Evolutionary conservation across 2,797 vertebrate genomes (phyloP).

Genomic region (Acropternis orthonyx): DNA sequence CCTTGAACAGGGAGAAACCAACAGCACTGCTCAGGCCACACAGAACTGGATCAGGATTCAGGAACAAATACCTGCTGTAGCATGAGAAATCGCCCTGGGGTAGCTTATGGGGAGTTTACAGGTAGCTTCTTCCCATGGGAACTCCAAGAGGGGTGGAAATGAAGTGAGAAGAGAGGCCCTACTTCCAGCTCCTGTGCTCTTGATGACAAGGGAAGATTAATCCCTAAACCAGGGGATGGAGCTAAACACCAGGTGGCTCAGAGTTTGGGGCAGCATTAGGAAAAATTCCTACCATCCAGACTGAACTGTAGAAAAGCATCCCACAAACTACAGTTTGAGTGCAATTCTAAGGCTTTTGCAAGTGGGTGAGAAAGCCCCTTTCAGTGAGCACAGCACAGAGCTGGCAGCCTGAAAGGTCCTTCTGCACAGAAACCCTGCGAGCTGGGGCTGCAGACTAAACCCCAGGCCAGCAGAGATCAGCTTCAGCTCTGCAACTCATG

Average conservation of each 20-base stretch:
- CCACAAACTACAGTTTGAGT: not conserved
- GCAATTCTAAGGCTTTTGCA: not conserved
- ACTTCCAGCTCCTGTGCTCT: not conserved
- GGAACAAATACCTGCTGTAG: not conserved
- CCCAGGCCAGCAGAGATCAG: not conserved
- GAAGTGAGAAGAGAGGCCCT: not conserved
- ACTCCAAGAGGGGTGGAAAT: not conserved
- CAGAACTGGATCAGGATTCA: fast-evolving
- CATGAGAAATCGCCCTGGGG: not conserved
- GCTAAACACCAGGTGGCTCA: not conserved
- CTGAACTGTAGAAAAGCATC: not conserved
- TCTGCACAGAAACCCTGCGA: not conserved
- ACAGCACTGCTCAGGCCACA: not conserved
- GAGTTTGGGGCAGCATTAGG: not conserved
- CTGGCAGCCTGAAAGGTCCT: not conserved
- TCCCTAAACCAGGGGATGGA: not conserved
- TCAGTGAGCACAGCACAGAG: not conserved
- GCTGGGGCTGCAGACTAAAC: fast-evolving
- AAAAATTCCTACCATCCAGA: not conserved
- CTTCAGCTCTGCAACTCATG: not conserved
- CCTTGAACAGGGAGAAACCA: not conserved
- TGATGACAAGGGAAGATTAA: not conserved
- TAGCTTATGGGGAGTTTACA: not conserved
- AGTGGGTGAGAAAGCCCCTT: not conserved
- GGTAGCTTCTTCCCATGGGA: not conserved